Evolutionary conservation across 2,888 invertebrate genomes (phyloP).

Genomic region (Drosophila hamatofila): DNA sequence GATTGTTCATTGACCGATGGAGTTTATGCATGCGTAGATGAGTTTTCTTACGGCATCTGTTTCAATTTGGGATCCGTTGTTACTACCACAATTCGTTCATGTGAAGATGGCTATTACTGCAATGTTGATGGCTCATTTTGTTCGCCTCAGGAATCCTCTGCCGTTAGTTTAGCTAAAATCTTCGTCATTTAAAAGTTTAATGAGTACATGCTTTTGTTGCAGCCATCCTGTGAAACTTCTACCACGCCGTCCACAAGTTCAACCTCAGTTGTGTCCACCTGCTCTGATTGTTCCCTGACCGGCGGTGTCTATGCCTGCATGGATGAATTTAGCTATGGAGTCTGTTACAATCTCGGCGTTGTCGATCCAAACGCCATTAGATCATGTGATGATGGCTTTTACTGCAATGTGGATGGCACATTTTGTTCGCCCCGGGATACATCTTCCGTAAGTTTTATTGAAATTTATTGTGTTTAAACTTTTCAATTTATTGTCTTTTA

Average conservation of each 20-base stretch:
- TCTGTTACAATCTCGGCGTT: constrained; percentile 35
- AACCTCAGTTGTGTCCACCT: constrained; percentile 6
- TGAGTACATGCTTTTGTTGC: constrained; percentile 1
- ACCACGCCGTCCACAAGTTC: not conserved
- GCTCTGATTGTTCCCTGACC: constrained; percentile 54
- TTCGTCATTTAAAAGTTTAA: not conserved
- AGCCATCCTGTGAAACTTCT: constrained; percentile 45
- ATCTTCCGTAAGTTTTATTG: constrained; percentile 33
- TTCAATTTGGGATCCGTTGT: constrained; percentile 3
- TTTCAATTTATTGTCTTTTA: not conserved
- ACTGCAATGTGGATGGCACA: constrained; percentile 39
- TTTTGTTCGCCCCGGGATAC: constrained; percentile 45
- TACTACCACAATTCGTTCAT: constrained; percentile 18
- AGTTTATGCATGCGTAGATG: constrained; percentile 57
- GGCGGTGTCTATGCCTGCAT: constrained; percentile 52
- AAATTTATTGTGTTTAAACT: not conserved
- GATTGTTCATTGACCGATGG: constrained; percentile 47
- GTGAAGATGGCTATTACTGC: constrained; percentile 46
- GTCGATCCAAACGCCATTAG: constrained; percentile 20
- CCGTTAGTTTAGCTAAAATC: constrained; percentile 28
- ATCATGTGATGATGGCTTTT: constrained; percentile 39
- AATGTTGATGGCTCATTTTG: constrained; percentile 41
- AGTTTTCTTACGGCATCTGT: constrained; percentile 58
- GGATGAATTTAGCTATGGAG: constrained; percentile 52
- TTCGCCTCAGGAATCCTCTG: constrained; percentile 34